A percentile compares a stretch with the other conserved stretches of the same genome.
These are phyloP conservation scores for Melinopterus prodromus DNA, from an alignment of 2,888 invertebrate species.

Conservation along the genomic window DNA sequence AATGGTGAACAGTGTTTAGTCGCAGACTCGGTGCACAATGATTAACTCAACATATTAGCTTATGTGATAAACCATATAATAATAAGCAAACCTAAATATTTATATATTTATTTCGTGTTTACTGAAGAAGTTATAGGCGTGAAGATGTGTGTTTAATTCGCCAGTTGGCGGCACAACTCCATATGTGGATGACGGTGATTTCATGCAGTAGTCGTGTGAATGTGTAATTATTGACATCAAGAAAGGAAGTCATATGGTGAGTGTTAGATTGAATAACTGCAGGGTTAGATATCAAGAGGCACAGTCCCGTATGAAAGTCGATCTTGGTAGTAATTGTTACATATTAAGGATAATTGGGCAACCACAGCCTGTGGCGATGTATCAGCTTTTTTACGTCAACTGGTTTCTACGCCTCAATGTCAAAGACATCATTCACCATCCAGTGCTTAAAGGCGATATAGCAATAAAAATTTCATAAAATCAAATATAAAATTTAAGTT, in stretches of 20 bases:
- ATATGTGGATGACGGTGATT: neutral
- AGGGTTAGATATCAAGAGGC: neutral
- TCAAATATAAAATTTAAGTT: too few species aligned
- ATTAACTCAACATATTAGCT: neutral
- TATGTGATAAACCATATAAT: neutral
- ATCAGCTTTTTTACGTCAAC: neutral
- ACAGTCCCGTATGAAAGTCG: neutral
- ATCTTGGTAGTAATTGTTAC: neutral
- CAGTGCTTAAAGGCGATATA: neutral
- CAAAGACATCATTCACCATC: neutral
- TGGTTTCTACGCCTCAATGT: neutral
- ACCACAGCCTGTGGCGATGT: neutral
- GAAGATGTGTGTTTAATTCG: neutral
- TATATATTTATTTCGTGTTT: too few species aligned
- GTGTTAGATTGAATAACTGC: neutral
- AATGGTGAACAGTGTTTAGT: neutral
- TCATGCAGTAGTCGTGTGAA: neutral
- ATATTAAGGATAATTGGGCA: neutral
- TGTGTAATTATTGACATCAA: slow-evolving; percentile 4
- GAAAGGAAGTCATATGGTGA: slow-evolving; percentile 4
- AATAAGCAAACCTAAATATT: neutral
- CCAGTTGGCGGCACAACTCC: neutral
- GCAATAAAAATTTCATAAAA: too few species aligned
- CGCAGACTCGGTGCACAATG: neutral
- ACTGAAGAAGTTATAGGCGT: neutral